Evolutionary conservation across 2,888 invertebrate species (phyloP).

Genomic region (Drosophila cracens): DNA sequence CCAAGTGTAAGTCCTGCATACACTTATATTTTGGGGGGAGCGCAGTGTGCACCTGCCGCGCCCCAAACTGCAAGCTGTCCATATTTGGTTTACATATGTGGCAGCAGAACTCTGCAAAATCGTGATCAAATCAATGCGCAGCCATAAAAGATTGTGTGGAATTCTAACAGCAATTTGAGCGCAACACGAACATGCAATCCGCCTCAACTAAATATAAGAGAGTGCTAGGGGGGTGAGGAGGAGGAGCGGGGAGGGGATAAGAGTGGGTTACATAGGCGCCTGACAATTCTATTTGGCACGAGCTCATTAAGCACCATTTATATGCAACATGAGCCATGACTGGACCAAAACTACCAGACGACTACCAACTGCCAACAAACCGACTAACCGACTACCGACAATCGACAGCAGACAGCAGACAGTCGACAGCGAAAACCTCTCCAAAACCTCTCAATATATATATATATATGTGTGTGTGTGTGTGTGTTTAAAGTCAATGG

Average conservation of each 20-base stretch:
- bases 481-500: slow-evolving; percentile 45
- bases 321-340: slow-evolving; percentile 81
- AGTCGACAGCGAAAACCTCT: slow-evolving; percentile 43
- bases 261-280: slow-evolving; percentile 32
- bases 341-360: slow-evolving; percentile 63
- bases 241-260: neutral
- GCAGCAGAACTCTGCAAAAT: slow-evolving; percentile 42
- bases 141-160: slow-evolving; percentile 69
- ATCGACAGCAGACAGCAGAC: slow-evolving; percentile 16
- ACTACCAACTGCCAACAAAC: slow-evolving; percentile 23
- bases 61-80: slow-evolving; percentile 36
- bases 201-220: neutral
- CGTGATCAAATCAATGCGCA: slow-evolving; percentile 76
- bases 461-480: slow-evolving; percentile 1
- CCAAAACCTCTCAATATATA: slow-evolving; percentile 43
- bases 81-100: slow-evolving; percentile 42
- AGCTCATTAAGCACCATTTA: slow-evolving; percentile 84
- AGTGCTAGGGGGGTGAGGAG: neutral
- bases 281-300: slow-evolving; percentile 83
- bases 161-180: slow-evolving; percentile 75
- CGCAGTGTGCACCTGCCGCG: slow-evolving; percentile 39
- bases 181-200: slow-evolving; percentile 65
- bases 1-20: slow-evolving; percentile 13
- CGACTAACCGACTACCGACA: slow-evolving; percentile 6
- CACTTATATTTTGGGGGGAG: slow-evolving; percentile 6